These are phyloP conservation scores for Oreortyx pictus DNA, from an alignment of 2,797 vertebrate genomes.

Conservation along the genomic window DNA sequence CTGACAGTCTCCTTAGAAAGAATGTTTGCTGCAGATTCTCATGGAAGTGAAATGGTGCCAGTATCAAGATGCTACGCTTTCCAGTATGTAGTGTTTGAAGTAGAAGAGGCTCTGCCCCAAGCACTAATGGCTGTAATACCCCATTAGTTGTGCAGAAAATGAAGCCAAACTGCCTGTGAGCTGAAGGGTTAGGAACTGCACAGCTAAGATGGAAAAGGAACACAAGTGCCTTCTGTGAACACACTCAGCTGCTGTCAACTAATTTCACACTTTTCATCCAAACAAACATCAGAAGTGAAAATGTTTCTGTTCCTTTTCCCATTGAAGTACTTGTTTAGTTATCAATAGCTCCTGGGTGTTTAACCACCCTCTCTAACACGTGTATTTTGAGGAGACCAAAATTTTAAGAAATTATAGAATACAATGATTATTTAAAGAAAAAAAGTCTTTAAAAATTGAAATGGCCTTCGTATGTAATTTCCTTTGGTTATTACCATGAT, in stretches of 20 bases:
- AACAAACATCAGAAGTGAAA: conserved; percentile 19
- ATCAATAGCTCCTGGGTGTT: background rate
- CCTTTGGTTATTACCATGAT: background rate
- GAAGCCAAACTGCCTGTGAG: background rate
- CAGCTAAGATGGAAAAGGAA: background rate
- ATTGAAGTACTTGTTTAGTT: background rate
- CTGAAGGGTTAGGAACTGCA: background rate
- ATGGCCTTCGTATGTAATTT: background rate
- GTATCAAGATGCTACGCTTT: background rate
- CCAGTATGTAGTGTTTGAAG: background rate
- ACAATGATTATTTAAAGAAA: too few species aligned
- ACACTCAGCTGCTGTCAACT: background rate
- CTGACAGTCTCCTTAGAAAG: background rate
- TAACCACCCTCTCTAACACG: background rate
- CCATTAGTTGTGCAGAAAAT: background rate
- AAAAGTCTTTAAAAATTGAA: background rate
- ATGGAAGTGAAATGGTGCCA: background rate
- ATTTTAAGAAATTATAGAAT: background rate
- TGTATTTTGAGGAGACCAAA: background rate
- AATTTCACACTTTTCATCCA: background rate
- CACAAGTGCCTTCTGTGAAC: background rate
- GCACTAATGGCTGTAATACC: background rate
- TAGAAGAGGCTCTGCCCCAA: background rate
- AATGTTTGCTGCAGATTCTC: background rate
- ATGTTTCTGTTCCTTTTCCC: background rate